Percentiles rank a stretch among this genome's conserved stretches.
Evolutionary conservation across 2,797 vertebrate genomes (phyloP).

Genomic region (Falco concolor): DNA sequence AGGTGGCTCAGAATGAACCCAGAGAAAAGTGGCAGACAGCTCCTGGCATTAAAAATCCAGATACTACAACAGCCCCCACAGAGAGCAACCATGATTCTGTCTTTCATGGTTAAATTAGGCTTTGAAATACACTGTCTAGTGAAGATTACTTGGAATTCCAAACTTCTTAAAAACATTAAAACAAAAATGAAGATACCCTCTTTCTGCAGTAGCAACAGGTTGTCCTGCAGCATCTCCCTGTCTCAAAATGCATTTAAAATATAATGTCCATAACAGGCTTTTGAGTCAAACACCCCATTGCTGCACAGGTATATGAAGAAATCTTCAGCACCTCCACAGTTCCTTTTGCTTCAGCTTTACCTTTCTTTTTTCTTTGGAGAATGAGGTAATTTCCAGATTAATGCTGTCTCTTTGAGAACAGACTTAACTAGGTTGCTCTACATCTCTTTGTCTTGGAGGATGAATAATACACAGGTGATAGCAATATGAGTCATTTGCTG

Average conservation of each 20-base stretch:
- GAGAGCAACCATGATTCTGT: background rate
- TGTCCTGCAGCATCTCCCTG: background rate
- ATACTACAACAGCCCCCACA: background rate
- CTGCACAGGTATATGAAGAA: background rate
- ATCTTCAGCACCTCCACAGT: background rate
- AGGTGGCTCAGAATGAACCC: background rate
- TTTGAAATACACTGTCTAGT: background rate
- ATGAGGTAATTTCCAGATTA: slow-evolving; percentile 37
- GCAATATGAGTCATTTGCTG: slow-evolving; percentile 26
- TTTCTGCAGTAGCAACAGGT: background rate
- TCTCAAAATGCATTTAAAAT: background rate
- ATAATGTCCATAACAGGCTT: background rate
- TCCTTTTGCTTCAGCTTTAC: background rate
- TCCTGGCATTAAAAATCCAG: background rate
- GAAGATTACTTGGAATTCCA: background rate
- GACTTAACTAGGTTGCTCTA: slow-evolving; percentile 44
- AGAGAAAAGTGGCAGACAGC: background rate
- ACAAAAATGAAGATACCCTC: background rate
- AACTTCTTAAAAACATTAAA: background rate
- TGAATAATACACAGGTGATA: slow-evolving; percentile 47
- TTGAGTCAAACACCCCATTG: background rate
- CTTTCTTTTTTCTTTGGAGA: background rate
- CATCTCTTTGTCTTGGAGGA: slow-evolving; percentile 28
- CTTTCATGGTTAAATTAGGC: background rate
- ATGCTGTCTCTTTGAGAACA: slow-evolving; percentile 18